These are phyloP conservation scores for Selenia dentaria DNA, from an alignment of 2,888 invertebrate species.

Conservation along the genomic window DNA sequence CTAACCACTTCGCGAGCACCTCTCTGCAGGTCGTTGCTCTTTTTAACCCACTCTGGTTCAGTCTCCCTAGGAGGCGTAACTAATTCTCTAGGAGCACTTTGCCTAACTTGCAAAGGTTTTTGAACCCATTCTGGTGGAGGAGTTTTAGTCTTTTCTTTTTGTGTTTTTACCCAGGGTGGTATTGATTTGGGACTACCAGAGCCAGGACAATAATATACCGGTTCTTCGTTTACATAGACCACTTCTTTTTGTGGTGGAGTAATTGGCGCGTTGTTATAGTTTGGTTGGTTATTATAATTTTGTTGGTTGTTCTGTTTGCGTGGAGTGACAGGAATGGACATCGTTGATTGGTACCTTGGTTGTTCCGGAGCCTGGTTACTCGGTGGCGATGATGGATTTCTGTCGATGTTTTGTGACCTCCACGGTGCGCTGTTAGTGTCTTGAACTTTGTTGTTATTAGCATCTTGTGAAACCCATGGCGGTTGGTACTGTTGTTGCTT, in stretches of 20 bases:
- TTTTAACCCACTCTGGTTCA: slow-evolving; percentile 77
- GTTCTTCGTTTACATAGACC: slow-evolving; percentile 76
- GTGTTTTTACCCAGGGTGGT: slow-evolving; percentile 76
- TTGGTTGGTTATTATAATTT: slow-evolving; percentile 49
- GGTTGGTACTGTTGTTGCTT: slow-evolving; percentile 59
- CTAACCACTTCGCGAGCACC: slow-evolving; percentile 68
- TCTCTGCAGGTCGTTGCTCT: slow-evolving; percentile 71
- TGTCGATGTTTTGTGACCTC: slow-evolving; percentile 54
- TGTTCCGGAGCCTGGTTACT: slow-evolving; percentile 53
- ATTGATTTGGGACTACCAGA: slow-evolving; percentile 76
- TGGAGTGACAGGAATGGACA: slow-evolving; percentile 77
- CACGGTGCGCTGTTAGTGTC: slow-evolving; percentile 55
- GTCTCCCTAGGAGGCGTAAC: slow-evolving; percentile 70
- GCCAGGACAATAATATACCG: slow-evolving; percentile 73
- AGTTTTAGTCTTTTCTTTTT: slow-evolving; percentile 78
- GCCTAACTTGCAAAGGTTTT: slow-evolving; percentile 66
- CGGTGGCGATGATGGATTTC: slow-evolving; percentile 49
- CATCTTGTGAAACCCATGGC: slow-evolving; percentile 60
- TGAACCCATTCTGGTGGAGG: slow-evolving; percentile 78
- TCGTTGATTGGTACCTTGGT: slow-evolving; percentile 74
- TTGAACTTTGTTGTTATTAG: slow-evolving; percentile 61
- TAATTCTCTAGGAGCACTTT: slow-evolving; percentile 65
- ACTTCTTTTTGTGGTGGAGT: slow-evolving; percentile 65
- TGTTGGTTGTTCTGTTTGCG: slow-evolving; percentile 58
- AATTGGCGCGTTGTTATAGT: slow-evolving; percentile 44